Percentiles rank a stretch among this genome's conserved stretches.
phyloP scores from a whole-genome alignment of 2,888 invertebrate genomes.

The Trichopoda pennipes region DNA sequence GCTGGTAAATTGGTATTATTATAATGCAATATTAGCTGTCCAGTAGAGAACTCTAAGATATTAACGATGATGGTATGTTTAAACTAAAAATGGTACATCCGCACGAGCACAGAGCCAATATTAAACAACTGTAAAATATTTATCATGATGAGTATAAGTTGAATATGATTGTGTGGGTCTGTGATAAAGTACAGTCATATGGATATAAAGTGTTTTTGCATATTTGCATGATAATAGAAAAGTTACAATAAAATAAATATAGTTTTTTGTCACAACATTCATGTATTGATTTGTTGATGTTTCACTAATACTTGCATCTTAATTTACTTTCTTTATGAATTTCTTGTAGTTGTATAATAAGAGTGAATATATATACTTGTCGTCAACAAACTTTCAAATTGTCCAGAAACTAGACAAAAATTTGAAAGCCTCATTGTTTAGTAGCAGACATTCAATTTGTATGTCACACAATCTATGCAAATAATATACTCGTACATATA shows the following conservation, averaged over 20 bases:
- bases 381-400: constrained; percentile 58
- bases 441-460: background rate
- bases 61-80: constrained; percentile 20
- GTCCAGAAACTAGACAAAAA: constrained; percentile 57
- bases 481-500: no score
- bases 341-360: constrained; percentile 21
- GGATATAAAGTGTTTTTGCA: background rate
- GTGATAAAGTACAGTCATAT: background rate
- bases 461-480: background rate
- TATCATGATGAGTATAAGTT: constrained; percentile 50
- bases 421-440: constrained; percentile 36
- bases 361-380: constrained; percentile 16
- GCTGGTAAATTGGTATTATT: constrained; percentile 17
- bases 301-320: background rate
- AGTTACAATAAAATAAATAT: background rate
- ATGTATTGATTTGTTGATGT: background rate
- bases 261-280: background rate
- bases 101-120: constrained; percentile 49
- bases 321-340: background rate
- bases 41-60: background rate
- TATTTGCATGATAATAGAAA: background rate
- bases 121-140: constrained; percentile 49
- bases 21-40: constrained; percentile 7
- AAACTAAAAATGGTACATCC: constrained; percentile 38
- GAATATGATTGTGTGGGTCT: constrained; percentile 11